These are phyloP conservation scores for Dipodomys stephensi DNA, from an alignment of 2,113 vertebrate species.

Conservation along the genomic window DNA sequence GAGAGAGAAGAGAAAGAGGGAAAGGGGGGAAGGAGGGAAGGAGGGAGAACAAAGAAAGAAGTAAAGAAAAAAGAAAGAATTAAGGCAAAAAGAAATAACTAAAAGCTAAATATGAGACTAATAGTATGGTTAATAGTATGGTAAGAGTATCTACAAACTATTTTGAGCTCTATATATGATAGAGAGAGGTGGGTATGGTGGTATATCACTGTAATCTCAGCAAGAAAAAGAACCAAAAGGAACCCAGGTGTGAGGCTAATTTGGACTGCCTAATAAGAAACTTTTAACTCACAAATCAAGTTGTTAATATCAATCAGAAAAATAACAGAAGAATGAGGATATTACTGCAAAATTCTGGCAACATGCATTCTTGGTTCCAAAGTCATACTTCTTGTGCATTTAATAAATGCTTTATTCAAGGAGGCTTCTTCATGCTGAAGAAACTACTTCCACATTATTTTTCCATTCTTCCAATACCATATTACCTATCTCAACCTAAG, in stretches of 20 bases:
- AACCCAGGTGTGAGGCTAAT: no score
- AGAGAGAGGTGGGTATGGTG: no score
- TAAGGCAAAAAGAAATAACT: conserved; percentile 1
- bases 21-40: no score
- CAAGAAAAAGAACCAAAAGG: no score
- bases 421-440: neutral
- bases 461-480: conserved; percentile 6
- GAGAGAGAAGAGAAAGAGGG: no score
- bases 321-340: neutral
- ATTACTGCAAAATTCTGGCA: conserved; percentile 30
- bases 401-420: conserved; percentile 42
- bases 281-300: no score
- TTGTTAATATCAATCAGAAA: no score
- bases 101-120: conserved; percentile 10
- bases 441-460: conserved; percentile 52
- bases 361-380: neutral
- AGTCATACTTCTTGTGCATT: conserved; percentile 34
- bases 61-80: no score
- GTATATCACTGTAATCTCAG: no score
- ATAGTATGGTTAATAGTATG: neutral
- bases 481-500: neutral
- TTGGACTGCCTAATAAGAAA: no score
- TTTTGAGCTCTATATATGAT: neutral
- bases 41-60: no score
- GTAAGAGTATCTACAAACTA: conserved; percentile 13